A percentile compares a stretch with the other conserved stretches of the same genome.
phyloP scores from a whole-genome alignment of 2,888 invertebrate genomes.

The Parapristionchus giblindavisi region DNA sequence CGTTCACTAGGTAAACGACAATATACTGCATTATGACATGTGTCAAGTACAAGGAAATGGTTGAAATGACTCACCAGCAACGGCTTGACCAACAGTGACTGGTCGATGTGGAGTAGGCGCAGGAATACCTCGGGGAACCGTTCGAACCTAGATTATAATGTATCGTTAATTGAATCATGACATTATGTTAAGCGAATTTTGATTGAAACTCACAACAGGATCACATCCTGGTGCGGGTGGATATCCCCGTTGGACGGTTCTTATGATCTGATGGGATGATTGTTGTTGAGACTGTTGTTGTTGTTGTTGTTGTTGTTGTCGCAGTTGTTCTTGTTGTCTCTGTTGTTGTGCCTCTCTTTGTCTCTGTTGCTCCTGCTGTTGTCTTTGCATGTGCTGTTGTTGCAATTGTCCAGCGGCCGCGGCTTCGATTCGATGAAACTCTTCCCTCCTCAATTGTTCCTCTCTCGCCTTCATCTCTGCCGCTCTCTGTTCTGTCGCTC shows the following conservation, averaged over 20 bases:
- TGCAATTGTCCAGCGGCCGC: neutral
- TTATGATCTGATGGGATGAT: slow-evolving; percentile 13
- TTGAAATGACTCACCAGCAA: slow-evolving; percentile 16
- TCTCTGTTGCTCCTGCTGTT: neutral
- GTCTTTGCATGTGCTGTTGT: neutral
- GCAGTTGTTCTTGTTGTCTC: neutral
- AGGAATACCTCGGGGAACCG: neutral
- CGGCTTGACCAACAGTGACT: neutral
- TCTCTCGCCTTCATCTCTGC: too few species aligned
- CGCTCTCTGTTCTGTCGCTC: too few species aligned
- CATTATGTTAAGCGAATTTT: neutral
- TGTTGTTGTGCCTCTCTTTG: neutral
- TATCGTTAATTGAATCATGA: neutral
- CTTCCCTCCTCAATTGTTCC: too few species aligned
- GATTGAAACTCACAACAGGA: neutral
- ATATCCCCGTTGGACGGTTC: neutral
- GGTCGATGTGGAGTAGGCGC: neutral
- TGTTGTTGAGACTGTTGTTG: neutral
- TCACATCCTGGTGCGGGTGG: neutral
- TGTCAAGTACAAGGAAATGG: too few species aligned
- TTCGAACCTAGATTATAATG: neutral
- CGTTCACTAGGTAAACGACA: too few species aligned
- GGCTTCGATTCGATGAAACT: neutral
- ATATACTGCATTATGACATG: too few species aligned
- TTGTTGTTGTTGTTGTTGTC: slow-evolving; percentile 2